These are phyloP conservation scores for Ascidia mentula DNA, from an alignment of 23 tunicate species.

Conservation along the genomic window DNA sequence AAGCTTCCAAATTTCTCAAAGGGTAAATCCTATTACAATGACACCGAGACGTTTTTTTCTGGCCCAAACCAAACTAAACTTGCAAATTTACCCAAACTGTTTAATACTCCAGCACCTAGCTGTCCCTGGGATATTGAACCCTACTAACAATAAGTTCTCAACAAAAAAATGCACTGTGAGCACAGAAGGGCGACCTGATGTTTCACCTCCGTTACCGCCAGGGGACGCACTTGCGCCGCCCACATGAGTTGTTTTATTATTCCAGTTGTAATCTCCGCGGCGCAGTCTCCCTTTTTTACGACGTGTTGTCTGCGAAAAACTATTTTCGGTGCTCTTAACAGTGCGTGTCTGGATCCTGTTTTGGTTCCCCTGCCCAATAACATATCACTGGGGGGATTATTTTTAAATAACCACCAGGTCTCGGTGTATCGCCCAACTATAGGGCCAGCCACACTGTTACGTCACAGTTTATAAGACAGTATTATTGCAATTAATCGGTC, in stretches of 20 bases:
- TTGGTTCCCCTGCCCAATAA: no score
- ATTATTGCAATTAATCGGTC: not conserved
- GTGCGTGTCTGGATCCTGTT: no score
- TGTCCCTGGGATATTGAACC: no score
- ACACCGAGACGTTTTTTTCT: no score
- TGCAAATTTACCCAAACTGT: no score
- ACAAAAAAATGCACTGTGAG: not conserved
- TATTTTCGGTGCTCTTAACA: not conserved
- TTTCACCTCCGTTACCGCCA: not conserved
- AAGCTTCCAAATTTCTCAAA: no score
- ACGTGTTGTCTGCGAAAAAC: not conserved
- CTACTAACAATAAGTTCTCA: no score
- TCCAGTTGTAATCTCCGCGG: not conserved
- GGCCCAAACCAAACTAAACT: no score
- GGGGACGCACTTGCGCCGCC: not conserved
- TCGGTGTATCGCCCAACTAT: not conserved
- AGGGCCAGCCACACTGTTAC: not conserved
- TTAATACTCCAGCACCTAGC: no score
- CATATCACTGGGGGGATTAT: no score
- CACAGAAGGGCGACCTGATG: not conserved
- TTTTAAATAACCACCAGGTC: no score
- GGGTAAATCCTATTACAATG: no score
- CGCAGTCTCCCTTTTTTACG: not conserved
- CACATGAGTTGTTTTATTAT: not conserved
- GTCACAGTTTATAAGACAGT: slow-evolving; percentile 7